Base-by-base conservation (phyloP, 64 coral and sea anemone species). In the Hydrozoanthus tunicans region DNA sequence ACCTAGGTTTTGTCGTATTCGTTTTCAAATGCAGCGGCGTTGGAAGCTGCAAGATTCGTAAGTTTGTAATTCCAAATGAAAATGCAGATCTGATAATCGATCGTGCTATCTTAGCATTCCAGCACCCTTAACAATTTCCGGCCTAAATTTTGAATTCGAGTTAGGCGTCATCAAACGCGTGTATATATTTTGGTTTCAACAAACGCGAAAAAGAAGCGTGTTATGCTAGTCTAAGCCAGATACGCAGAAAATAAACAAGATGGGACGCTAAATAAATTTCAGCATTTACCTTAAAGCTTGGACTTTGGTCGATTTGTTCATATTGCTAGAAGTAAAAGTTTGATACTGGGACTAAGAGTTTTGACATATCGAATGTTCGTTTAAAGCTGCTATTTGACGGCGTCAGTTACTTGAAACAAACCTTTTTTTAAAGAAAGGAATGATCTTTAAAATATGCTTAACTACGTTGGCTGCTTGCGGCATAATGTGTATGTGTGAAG, bases 71-170 rank as follows among this genome's bases (percentile, higher is more conserved):
- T 59, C 59, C 9, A 9, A 57, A 59, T 20, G 84, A 88, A 88
- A 88, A 74, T 59, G 23, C 25, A 73, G 84, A 70, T 58, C 68
- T 73, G 84, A 74, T 88, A 60, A 74, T 71, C 54, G 20, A 60
- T 14, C 10, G 10, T 74, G 84, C 84, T 88, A 88, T 88, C 84
- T 13, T 69, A 59, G 7, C 84, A 88, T 88, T 73, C 84, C 84
- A 88, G 84, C 26, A 56, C 10, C 4, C 55, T 59, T 11, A 56
- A 74, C 54, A 58, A 86, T 88, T 88, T 88, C 84, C 84, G 67
- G 84, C 32, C 32, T 88, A 6, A 4, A 73, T 56, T 88, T 73
- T 74, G 69, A 74, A 88, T 88, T 59, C 11, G 53, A 15, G 23
- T 43, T 4, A 2, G 54, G 74, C 84, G 84, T 88, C 84, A 88